Evolutionary conservation across 2,797 vertebrate genomes (phyloP).

Genomic region (Tauraco hartlaubi): DNA sequence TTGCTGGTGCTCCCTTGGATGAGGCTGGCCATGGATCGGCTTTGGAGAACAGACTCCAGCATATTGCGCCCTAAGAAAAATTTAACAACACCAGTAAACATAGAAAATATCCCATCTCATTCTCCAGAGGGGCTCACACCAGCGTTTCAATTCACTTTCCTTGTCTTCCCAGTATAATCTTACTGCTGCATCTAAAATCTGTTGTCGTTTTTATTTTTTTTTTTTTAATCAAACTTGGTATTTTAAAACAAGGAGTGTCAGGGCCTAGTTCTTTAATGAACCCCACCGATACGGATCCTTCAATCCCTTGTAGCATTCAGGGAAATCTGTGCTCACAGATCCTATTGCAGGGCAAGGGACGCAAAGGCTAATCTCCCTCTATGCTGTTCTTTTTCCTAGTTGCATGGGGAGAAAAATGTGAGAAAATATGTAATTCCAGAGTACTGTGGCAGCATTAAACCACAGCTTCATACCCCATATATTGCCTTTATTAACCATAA

Average conservation of each 20-base stretch:
- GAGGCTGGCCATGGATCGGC: not conserved
- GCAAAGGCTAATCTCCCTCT: conserved; percentile 5
- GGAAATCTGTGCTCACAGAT: conserved; percentile 18
- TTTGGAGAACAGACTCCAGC: not conserved
- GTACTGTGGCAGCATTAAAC: not conserved
- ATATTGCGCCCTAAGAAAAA: not conserved
- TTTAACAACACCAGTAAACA: not conserved
- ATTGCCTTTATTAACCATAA: not conserved
- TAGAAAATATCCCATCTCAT: not conserved
- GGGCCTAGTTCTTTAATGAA: not conserved
- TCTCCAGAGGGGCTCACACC: accelerated
- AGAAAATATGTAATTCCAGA: conserved; percentile 36
- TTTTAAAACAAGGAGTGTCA: not conserved
- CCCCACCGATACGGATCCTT: not conserved
- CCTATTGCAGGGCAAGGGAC: not conserved
- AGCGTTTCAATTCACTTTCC: not conserved
- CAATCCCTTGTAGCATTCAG: not conserved
- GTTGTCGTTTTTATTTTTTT: not conserved
- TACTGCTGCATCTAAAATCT: not conserved
- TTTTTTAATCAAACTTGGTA: not conserved
- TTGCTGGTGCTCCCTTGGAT: not conserved
- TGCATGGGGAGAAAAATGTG: conserved; percentile 12
- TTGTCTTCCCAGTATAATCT: not conserved
- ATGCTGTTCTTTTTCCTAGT: not conserved
- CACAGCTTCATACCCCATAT: not conserved